A percentile compares a stretch with the other conserved stretches of the same genome.
Conservation (phyloP, 2,888 invertebrate species). For the Orthosia cruda region DNA sequence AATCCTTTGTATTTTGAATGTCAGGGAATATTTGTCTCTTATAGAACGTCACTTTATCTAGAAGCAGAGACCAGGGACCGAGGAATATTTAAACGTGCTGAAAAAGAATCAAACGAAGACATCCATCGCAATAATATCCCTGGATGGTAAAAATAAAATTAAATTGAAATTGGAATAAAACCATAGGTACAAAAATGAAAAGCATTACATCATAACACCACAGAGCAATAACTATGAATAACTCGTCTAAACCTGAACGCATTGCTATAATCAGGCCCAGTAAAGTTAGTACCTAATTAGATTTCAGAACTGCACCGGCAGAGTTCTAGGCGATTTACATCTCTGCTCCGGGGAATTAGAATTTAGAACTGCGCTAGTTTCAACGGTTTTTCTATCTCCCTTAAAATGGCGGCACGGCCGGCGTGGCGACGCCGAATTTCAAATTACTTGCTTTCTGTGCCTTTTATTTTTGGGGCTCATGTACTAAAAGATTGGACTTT, state of each 20-base stretch:
- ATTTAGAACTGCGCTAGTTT: constrained; percentile 57
- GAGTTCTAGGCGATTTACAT: constrained; percentile 63
- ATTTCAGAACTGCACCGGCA: constrained; percentile 48
- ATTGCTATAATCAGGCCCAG: constrained; percentile 39
- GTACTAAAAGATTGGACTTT: no score
- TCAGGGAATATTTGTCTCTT: no score
- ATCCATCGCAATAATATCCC: no score
- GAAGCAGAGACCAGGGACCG: no score
- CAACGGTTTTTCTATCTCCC: constrained; percentile 52
- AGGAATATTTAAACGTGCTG: no score
- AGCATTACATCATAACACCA: neutral
- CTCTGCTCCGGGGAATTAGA: constrained; percentile 60
- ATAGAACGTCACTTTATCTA: no score
- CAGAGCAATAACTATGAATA: constrained; percentile 7
- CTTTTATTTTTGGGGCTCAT: no score
- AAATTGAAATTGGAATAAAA: no score
- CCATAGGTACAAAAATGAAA: neutral
- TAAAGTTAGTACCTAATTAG: constrained; percentile 63
- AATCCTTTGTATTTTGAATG: no score
- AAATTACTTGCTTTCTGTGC: constrained; percentile 44
- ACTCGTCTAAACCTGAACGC: constrained; percentile 30
- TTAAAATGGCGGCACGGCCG: constrained; percentile 42
- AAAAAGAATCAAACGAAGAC: no score
- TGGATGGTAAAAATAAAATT: no score
- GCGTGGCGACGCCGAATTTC: constrained; percentile 34